Conservation (phyloP, 2,113 vertebrate species). For the Platichthys stellatus region DNA sequence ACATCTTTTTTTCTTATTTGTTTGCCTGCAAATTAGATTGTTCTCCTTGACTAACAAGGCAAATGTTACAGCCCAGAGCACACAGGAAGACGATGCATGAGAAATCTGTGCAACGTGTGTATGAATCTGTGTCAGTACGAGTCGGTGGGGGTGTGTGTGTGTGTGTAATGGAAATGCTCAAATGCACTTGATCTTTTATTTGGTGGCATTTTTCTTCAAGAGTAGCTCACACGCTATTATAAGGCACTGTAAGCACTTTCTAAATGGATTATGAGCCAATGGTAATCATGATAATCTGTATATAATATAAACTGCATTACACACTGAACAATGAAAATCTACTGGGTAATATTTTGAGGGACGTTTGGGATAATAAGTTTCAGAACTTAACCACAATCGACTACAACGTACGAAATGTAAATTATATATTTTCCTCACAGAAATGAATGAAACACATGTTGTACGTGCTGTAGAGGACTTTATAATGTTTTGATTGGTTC, state of each 20-base stretch:
- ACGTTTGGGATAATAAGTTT: neutral
- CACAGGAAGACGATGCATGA: slow-evolving; percentile 71
- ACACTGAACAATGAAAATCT: slow-evolving; percentile 34
- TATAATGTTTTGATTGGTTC: neutral
- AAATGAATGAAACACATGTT: neutral
- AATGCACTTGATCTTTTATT: slow-evolving; percentile 70
- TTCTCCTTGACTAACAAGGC: slow-evolving; percentile 80
- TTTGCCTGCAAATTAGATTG: slow-evolving; percentile 83
- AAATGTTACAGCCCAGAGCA: slow-evolving; percentile 79
- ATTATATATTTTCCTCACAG: neutral
- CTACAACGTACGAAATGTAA: neutral
- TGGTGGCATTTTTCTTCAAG: slow-evolving; percentile 61
- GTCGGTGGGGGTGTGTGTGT: slow-evolving; percentile 14
- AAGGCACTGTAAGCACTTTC: slow-evolving; percentile 56
- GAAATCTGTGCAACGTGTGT: slow-evolving; percentile 65
- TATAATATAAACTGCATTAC: slow-evolving; percentile 47
- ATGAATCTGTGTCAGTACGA: slow-evolving; percentile 23
- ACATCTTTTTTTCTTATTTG: slow-evolving; percentile 74
- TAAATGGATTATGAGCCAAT: slow-evolving; percentile 60
- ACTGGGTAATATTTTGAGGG: slow-evolving; percentile 16
- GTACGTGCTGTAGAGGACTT: neutral
- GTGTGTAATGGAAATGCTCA: slow-evolving; percentile 50
- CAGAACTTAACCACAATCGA: neutral
- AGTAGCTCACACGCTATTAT: slow-evolving; percentile 59
- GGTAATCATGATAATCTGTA: slow-evolving; percentile 59